Evolutionary conservation across 2,888 invertebrate genomes (phyloP).

Genomic region (Cephonodes hylas): DNA sequence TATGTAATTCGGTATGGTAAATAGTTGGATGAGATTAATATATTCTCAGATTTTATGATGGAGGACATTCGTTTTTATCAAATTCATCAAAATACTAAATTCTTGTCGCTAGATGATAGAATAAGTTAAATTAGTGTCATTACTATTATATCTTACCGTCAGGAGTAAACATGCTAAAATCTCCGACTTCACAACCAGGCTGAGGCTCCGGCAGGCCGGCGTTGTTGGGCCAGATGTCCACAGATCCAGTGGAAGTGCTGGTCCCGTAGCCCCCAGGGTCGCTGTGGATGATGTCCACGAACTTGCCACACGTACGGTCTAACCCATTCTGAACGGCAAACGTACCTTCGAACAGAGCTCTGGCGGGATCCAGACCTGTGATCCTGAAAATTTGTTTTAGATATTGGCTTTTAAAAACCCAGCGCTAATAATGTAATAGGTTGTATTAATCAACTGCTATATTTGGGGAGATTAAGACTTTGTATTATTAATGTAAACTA

Average conservation of each 20-base stretch:
- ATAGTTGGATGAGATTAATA: too few relatives aligned
- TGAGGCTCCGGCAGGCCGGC: constrained; percentile 59
- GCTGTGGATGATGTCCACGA: constrained; percentile 85
- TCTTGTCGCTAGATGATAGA: too few relatives aligned
- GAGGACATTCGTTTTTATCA: too few relatives aligned
- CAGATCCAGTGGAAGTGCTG: constrained; percentile 70
- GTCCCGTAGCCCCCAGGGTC: constrained; percentile 82
- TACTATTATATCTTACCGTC: constrained; percentile 46
- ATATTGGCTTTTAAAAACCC: too few relatives aligned
- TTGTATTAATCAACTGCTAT: too few relatives aligned
- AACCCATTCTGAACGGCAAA: constrained; percentile 51
- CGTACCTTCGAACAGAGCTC: constrained; percentile 79
- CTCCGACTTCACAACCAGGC: constrained; percentile 76
- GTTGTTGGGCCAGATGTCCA: constrained; percentile 83
- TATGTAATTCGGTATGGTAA: too few relatives aligned
- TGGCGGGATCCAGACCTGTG: constrained; percentile 81
- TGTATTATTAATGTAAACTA: too few relatives aligned
- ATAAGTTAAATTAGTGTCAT: too few relatives aligned
- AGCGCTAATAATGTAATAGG: too few relatives aligned
- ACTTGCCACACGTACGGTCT: constrained; percentile 75
- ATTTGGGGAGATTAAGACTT: too few relatives aligned
- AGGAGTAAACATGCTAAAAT: constrained; percentile 50
- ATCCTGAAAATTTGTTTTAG: constrained; percentile 62
- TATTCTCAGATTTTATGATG: too few relatives aligned
- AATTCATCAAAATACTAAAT: too few relatives aligned